A percentile compares a stretch with the other conserved stretches of the same genome.
These are phyloP conservation scores for Darevskia mixta DNA, from an alignment of 2,797 vertebrate genomes.

Conservation along the genomic window DNA sequence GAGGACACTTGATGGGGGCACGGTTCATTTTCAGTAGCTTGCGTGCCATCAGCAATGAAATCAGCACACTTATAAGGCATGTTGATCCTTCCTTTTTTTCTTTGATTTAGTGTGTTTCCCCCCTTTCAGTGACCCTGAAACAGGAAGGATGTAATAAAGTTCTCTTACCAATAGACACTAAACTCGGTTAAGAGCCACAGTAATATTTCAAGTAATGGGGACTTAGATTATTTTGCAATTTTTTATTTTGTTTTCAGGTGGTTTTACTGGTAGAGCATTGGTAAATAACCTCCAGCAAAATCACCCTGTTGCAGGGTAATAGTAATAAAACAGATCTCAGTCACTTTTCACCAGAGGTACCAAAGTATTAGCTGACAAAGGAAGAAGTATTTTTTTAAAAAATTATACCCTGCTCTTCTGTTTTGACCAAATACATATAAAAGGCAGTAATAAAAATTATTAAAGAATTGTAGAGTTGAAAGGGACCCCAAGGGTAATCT, in stretches of 20 bases:
- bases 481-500: not conserved
- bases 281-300: not conserved
- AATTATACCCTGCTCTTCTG: not conserved
- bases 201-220: not conserved
- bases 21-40: constrained; percentile 22
- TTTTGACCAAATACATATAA: not conserved
- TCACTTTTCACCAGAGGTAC: constrained; percentile 21
- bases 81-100: not conserved
- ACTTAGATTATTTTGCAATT: not conserved
- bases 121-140: not conserved
- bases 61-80: not conserved
- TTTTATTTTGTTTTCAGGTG: not conserved
- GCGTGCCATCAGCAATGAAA: not conserved
- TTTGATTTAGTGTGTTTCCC: not conserved
- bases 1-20: constrained; percentile 30
- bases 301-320: not conserved
- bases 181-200: constrained; percentile 14
- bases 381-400: not conserved
- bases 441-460: not conserved
- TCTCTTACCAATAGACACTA: not conserved
- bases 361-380: not conserved
- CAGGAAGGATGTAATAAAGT: not conserved
- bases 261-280: not conserved
- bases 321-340: not conserved
- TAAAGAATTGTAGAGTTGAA: not conserved